A percentile compares a stretch with the other conserved stretches of the same genome.
These are phyloP conservation scores for Camponotus pennsylvanicus DNA, from an alignment of 1,140 invertebrate genomes.

Conservation along the genomic window DNA sequence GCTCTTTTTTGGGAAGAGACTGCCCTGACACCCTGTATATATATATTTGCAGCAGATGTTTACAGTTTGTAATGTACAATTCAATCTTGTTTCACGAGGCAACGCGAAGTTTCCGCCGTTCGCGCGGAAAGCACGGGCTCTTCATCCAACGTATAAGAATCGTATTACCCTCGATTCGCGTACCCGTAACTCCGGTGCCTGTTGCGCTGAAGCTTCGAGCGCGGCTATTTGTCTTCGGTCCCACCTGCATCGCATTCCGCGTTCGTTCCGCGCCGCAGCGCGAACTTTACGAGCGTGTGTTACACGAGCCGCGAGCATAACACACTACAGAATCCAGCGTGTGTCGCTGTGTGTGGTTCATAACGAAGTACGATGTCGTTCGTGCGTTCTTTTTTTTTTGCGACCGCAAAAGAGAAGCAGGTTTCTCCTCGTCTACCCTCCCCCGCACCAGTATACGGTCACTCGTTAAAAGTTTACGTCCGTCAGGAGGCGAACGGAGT, in stretches of 20 bases:
- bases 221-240: conserved; percentile 54
- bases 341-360: not conserved
- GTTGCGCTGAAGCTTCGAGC: conserved; percentile 45
- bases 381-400: not conserved
- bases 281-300: not conserved
- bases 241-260: conserved; percentile 43
- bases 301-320: not conserved
- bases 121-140: conserved; percentile 15
- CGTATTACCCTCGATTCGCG: conserved; percentile 45
- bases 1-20: too few relatives aligned
- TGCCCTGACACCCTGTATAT: too few relatives aligned
- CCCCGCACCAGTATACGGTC: conserved; percentile 12
- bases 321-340: not conserved
- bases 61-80: not conserved
- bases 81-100: conserved; percentile 1
- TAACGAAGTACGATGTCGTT: conserved; percentile 19
- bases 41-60: not conserved
- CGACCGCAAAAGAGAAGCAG: conserved; percentile 18
- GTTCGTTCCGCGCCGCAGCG: not conserved
- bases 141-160: conserved; percentile 47
- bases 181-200: conserved; percentile 23
- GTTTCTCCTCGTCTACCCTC: not conserved
- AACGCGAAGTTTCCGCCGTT: not conserved
- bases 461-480: conserved; percentile 73
- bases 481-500: conserved; percentile 13